Evolutionary conservation across 1,140 invertebrate genomes (phyloP).

Genomic region (Magallana gigas): DNA sequence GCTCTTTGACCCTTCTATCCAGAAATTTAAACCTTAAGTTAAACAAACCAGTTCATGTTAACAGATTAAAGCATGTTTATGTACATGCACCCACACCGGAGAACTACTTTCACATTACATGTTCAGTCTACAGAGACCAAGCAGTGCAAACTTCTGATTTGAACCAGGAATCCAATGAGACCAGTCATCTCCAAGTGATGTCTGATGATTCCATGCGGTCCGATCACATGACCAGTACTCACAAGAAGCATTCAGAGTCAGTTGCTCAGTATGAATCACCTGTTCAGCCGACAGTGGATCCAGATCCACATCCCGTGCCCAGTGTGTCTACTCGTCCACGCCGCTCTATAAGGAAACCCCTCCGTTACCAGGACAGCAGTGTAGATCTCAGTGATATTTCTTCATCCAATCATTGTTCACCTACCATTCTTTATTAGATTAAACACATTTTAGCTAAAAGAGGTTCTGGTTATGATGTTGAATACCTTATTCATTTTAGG

Average conservation of each 20-base stretch:
- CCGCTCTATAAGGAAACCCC: too few relatives aligned
- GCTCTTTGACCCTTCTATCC: background rate
- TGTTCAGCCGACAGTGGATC: background rate
- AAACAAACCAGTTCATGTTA: constrained; percentile 28
- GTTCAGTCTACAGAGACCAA: background rate
- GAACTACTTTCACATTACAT: background rate
- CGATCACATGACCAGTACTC: background rate
- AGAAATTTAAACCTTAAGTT: too few relatives aligned
- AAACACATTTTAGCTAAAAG: constrained; percentile 1
- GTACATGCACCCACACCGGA: constrained; percentile 2
- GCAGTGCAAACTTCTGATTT: too few relatives aligned
- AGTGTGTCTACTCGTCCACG: too few relatives aligned
- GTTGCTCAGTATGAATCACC: background rate
- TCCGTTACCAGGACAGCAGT: background rate
- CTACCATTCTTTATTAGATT: background rate
- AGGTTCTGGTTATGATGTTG: background rate
- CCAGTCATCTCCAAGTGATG: too few relatives aligned
- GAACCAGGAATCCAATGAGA: too few relatives aligned
- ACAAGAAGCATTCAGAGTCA: background rate
- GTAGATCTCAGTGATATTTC: background rate
- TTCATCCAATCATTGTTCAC: background rate
- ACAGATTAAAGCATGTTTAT: constrained; percentile 43
- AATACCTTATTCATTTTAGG: constrained; percentile 34
- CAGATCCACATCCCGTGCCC: too few relatives aligned
- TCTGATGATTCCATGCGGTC: too few relatives aligned